These are phyloP conservation scores for Mastigias papua DNA, from an alignment of 30 jellyfish, hydroid and myxozoan genomes.

Conservation along the genomic window DNA sequence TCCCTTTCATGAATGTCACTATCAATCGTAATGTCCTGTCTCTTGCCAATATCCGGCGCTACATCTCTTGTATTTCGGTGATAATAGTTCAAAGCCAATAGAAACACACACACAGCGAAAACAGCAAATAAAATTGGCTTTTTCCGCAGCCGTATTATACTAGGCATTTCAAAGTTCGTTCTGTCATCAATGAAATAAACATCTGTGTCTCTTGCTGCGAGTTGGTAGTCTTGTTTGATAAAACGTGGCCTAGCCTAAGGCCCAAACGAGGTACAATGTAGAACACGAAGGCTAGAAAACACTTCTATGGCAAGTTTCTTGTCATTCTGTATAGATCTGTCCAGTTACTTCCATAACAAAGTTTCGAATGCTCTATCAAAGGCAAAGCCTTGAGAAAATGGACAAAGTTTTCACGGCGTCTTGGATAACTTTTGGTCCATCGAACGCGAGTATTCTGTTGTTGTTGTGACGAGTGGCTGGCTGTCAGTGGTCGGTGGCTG, in stretches of 20 bases:
- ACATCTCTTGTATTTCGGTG: neutral
- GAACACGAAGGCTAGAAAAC: neutral
- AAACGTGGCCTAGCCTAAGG: slow-evolving; percentile 1
- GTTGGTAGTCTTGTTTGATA: neutral
- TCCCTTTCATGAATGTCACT: neutral
- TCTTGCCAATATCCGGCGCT: slow-evolving; percentile 28
- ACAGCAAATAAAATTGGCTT: slow-evolving; percentile 22
- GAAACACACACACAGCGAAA: neutral
- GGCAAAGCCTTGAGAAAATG: neutral
- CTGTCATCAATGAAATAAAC: neutral
- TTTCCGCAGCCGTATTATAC: slow-evolving; percentile 53
- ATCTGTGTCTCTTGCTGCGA: neutral
- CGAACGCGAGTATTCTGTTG: neutral
- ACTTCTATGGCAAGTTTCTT: neutral
- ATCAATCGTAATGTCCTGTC: slow-evolving; percentile 8
- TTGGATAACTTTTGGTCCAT: neutral
- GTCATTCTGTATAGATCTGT: neutral
- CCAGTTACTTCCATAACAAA: neutral
- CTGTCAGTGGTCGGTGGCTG: neutral
- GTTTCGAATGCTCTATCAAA: neutral
- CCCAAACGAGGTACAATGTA: too few species aligned
- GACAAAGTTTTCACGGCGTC: neutral
- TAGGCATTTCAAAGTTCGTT: slow-evolving; percentile 22
- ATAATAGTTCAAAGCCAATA: neutral
- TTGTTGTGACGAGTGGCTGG: neutral